phyloP scores from a whole-genome alignment of 2,888 invertebrate genomes.

The Megalurothrips usitatus region DNA sequence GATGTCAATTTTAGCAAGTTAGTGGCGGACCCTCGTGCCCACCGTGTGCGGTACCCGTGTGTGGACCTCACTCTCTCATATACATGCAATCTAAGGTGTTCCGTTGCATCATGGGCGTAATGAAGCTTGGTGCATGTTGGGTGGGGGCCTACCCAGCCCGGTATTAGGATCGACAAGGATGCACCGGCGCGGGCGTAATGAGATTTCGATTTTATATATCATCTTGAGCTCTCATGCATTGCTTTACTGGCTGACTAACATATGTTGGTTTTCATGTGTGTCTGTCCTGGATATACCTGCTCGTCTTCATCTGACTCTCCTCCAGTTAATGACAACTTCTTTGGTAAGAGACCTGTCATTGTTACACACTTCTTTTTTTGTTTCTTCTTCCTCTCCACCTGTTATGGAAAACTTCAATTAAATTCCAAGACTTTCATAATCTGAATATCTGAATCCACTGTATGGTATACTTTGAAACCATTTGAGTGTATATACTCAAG shows the following conservation, averaged over 20 bases:
- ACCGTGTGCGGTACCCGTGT: too few species aligned
- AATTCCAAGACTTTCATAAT: too few species aligned
- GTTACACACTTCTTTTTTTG: background rate
- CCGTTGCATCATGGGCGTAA: too few species aligned
- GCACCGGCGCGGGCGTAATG: too few species aligned
- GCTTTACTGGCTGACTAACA: constrained; percentile 31
- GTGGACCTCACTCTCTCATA: constrained; percentile 15
- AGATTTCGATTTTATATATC: constrained; percentile 32
- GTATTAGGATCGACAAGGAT: too few species aligned
- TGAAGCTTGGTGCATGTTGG: constrained; percentile 33
- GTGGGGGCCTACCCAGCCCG: constrained; percentile 20
- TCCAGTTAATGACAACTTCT: constrained; percentile 99
- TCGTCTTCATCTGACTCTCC: constrained; percentile 40
- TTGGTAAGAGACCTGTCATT: constrained; percentile 74
- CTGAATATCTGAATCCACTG: too few species aligned
- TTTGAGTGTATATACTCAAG: too few species aligned
- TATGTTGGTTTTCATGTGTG: constrained; percentile 8
- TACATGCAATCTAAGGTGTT: too few species aligned
- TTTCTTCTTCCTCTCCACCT: background rate
- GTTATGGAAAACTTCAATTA: too few species aligned
- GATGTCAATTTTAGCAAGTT: too few species aligned
- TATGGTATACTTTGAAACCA: too few species aligned
- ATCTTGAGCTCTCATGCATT: constrained; percentile 37
- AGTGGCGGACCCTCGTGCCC: too few species aligned
- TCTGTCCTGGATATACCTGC: constrained; percentile 34